phyloP scores from a whole-genome alignment of 2,888 invertebrate species.

The Aelia acuminata region DNA sequence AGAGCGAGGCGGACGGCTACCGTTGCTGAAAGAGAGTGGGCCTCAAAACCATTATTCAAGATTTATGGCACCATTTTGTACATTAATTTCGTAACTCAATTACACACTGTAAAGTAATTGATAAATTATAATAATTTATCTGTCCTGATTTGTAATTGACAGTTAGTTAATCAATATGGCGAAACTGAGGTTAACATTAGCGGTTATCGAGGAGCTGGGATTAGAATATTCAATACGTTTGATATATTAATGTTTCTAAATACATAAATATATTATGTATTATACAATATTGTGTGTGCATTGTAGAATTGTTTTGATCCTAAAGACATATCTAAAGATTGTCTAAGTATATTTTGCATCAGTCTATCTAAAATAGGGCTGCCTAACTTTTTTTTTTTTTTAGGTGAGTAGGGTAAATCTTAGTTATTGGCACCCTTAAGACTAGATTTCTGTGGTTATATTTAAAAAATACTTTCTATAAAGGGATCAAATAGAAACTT shows the following conservation, averaged over 20 bases:
- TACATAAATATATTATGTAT: neutral
- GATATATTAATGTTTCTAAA: neutral
- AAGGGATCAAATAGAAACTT: too few species aligned
- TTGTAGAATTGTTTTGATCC: too few species aligned
- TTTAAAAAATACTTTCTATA: too few species aligned
- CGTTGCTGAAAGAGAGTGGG: slow-evolving; percentile 9
- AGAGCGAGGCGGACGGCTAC: neutral
- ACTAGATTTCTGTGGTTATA: too few species aligned
- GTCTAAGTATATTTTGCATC: too few species aligned
- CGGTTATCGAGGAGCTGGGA: neutral
- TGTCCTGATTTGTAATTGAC: slow-evolving; percentile 15
- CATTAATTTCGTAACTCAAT: slow-evolving; percentile 5
- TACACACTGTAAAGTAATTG: slow-evolving; percentile 24
- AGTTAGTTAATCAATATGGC: neutral
- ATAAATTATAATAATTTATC: slow-evolving; percentile 18
- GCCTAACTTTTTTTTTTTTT: too few species aligned
- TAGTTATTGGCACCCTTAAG: too few species aligned
- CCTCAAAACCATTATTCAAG: neutral
- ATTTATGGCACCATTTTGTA: neutral
- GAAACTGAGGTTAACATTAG: neutral
- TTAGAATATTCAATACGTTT: neutral
- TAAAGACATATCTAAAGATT: neutral
- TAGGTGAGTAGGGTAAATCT: too few species aligned
- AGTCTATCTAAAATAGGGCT: too few species aligned
- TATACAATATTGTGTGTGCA: too few species aligned